Percentiles rank a stretch among this genome's conserved stretches.
phyloP scores from a whole-genome alignment of 30 jellyfish, hydroid and myxozoan genomes.

The Chrysaora quinquecirrha region DNA sequence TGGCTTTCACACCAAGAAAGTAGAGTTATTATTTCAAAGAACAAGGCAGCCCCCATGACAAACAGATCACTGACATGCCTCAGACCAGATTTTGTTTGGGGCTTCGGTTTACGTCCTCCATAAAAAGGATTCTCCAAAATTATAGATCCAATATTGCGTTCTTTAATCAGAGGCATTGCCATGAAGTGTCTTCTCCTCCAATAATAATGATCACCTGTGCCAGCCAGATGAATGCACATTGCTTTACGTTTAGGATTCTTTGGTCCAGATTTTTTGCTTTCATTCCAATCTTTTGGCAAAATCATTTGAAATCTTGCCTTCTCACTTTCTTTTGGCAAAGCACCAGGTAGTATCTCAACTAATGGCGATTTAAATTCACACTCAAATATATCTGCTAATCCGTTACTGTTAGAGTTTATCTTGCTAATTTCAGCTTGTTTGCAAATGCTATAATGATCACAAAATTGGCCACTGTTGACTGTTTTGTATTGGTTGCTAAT shows the following conservation, averaged over 20 bases:
- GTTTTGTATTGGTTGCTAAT: neutral
- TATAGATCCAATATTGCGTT: conserved; percentile 77
- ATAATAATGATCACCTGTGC: conserved; percentile 94
- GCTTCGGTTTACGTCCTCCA: conserved; percentile 88
- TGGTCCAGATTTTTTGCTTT: neutral
- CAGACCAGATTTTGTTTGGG: conserved; percentile 82
- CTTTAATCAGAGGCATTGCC: conserved; percentile 89
- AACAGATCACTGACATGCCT: conserved; percentile 87
- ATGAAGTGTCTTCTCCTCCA: conserved; percentile 89
- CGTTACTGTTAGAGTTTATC: conserved; percentile 49
- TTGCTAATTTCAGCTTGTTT: conserved; percentile 58
- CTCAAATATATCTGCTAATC: conserved; percentile 55
- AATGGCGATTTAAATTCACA: conserved; percentile 89
- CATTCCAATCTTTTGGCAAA: conserved; percentile 68
- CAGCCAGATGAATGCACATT: conserved; percentile 85
- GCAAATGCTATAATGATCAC: conserved; percentile 42
- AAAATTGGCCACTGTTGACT: conserved; percentile 10
- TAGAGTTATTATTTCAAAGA: conserved; percentile 73
- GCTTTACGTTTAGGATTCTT: conserved; percentile 40
- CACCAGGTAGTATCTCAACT: conserved; percentile 71
- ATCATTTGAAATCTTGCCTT: conserved; percentile 77
- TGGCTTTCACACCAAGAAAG: conserved; percentile 85
- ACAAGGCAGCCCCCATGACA: conserved; percentile 94
- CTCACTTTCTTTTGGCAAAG: conserved; percentile 90
- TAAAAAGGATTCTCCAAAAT: conserved; percentile 90